Evolutionary conservation across 1,140 invertebrate genomes (phyloP).

Genomic region (Thaumatotibia leucotreta): DNA sequence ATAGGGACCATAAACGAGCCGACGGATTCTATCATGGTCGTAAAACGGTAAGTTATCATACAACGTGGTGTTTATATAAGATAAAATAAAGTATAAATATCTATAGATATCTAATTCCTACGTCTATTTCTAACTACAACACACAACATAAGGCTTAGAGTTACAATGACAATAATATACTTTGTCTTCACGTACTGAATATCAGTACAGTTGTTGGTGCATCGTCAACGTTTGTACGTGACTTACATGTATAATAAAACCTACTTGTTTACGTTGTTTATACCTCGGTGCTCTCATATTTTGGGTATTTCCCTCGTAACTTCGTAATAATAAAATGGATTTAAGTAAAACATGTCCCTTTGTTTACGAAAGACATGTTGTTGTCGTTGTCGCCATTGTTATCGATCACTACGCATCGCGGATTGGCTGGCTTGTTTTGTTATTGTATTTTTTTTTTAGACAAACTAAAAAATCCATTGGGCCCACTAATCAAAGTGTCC

Average conservation of each 20-base stretch:
- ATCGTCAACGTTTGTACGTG: neutral
- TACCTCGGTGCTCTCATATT: neutral
- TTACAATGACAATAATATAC: neutral
- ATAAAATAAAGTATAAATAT: slow-evolving; percentile 8
- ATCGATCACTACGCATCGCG: slow-evolving; percentile 12
- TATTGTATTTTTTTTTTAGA: slow-evolving; percentile 9
- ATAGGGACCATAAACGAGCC: slow-evolving; percentile 74
- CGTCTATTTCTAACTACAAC: neutral
- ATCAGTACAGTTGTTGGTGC: neutral
- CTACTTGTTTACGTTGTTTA: slow-evolving; percentile 1
- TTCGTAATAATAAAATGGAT: neutral
- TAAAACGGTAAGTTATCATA: slow-evolving; percentile 70
- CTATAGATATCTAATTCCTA: neutral
- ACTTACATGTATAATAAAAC: neutral
- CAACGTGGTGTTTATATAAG: slow-evolving; percentile 19
- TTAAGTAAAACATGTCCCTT: neutral
- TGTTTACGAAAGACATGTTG: slow-evolving; percentile 7
- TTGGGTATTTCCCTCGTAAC: neutral
- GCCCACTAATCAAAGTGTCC: neutral
- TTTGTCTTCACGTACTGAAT: neutral
- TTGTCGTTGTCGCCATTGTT: slow-evolving; percentile 1
- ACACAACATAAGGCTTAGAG: too few species aligned
- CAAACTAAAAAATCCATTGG: neutral
- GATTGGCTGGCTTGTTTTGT: slow-evolving; percentile 4
- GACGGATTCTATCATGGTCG: slow-evolving; percentile 77